Percentiles rank a stretch among this genome's conserved stretches.
phyloP scores from a whole-genome alignment of 2,888 invertebrate genomes.

The Sinhomidia bicolor region DNA sequence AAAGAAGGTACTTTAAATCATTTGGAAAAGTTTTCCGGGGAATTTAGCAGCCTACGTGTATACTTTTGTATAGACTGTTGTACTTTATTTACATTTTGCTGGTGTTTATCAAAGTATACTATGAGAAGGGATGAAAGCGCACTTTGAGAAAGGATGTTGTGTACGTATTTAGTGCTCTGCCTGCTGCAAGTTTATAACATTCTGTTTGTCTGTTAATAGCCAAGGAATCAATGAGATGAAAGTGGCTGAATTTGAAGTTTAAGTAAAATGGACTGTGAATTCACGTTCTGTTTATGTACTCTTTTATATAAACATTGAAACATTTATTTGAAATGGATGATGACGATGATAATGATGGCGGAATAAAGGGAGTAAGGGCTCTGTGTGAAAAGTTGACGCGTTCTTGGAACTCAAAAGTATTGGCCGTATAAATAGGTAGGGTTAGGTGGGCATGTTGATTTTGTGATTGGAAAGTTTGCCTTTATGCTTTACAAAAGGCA shows the following conservation, averaged over 20 bases:
- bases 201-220: slow-evolving; percentile 40
- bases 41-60: slow-evolving; percentile 19
- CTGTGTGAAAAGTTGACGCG: background rate
- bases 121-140: no score
- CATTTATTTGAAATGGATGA: slow-evolving; percentile 4
- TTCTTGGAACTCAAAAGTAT: slow-evolving; percentile 3
- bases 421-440: background rate
- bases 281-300: background rate
- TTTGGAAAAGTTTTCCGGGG: slow-evolving; percentile 10
- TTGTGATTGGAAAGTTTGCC: slow-evolving; percentile 14
- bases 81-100: slow-evolving; percentile 43
- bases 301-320: background rate
- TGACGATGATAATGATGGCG: no score
- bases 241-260: slow-evolving; percentile 2
- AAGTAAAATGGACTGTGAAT: background rate
- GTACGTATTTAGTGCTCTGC: background rate
- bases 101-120: background rate
- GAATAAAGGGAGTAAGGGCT: background rate
- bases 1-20: slow-evolving; percentile 1
- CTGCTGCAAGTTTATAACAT: background rate
- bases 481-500: background rate
- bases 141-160: no score
- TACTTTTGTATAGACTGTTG: background rate
- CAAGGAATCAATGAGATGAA: slow-evolving; percentile 13
- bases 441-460: background rate